Percentiles rank a stretch among this genome's conserved stretches.
Conservation (phyloP, 2,888 invertebrate species). For the Drosophila rubida region DNA sequence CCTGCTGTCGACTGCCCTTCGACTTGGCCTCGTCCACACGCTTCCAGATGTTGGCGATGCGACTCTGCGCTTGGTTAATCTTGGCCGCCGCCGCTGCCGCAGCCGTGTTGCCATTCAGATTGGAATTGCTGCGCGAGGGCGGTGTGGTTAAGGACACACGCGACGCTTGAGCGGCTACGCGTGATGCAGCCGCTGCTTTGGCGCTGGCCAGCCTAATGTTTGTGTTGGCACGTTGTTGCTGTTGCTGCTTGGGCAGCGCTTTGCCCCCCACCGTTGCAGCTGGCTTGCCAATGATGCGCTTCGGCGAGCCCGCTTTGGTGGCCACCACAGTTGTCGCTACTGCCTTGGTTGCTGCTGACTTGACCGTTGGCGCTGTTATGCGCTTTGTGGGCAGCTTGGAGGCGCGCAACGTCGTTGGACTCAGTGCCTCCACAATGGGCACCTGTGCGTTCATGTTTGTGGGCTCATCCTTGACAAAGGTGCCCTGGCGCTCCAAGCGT, state of each 20-base stretch:
- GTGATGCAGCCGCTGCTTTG: conserved; percentile 70
- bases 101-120: conserved; percentile 62
- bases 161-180: conserved; percentile 70
- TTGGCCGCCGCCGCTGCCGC: conserved; percentile 70
- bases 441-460: conserved; percentile 79
- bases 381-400: conserved; percentile 84
- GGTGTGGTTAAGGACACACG: conserved; percentile 83
- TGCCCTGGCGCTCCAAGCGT: conserved; percentile 92
- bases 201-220: conserved; percentile 79
- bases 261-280: conserved; percentile 29
- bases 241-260: conserved; percentile 13
- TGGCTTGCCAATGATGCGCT: conserved; percentile 46
- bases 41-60: conserved; percentile 84
- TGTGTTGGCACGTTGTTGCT: conserved; percentile 84
- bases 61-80: conserved; percentile 83
- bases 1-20: conserved; percentile 22
- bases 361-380: too few species aligned
- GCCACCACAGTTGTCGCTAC: conserved; percentile 77
- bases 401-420: conserved; percentile 73
- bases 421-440: conserved; percentile 81
- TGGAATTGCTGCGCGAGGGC: conserved; percentile 84
- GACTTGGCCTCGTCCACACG: conserved; percentile 82
- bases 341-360: conserved; percentile 82
- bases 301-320: conserved; percentile 46
- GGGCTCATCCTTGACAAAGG: conserved; percentile 95